Base-by-base conservation (phyloP, 2,888 invertebrate genomes). In the Balanococcus diminutus region DNA sequence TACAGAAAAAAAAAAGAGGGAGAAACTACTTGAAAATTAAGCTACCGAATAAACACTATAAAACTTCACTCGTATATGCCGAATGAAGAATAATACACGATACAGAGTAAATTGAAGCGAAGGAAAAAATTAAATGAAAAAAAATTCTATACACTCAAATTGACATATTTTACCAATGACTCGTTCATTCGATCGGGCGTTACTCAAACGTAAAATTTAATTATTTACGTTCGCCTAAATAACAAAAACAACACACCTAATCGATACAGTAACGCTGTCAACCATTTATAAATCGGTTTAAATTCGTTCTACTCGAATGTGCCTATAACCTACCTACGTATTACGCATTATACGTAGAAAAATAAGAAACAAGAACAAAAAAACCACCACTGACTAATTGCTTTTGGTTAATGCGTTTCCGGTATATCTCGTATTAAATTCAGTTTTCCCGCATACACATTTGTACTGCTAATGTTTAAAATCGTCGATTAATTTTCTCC, bases 281-380 rank as follows among this genome's bases (percentile, higher is more conserved):
- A 79, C 75, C 75, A 79, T 79, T 79, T 79, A 36, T 79, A 79
- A 79, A 79, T 79, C 32, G 75, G 75, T 79, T 79, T 79, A 28
- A 79, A 79, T 79, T 79, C 75, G 75, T 79, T 79, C 22, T 22
- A 36, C 32, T 79, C 67, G 67, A 67, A 67, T 67, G 67, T 79
- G 22, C 22, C 56, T 56, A 51, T 42, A 46, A 46, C 46, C 46
- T 46, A 56, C 22, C 5, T 11, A 42, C 42, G 75, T 19, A 79
- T 79, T 79, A 79, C 75, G 75, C 75, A 19, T 79, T 79, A 79
- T 11, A 19, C 75, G 19, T n/a, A n/a, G n/a, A 36, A 36, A 28
- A 67, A 4, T 56, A 56, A 56, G 56, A 67, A 67, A 25, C 14
- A 67, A 67, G 28, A 22, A 67, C 14, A 67, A 67, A 67, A 67